A percentile compares a stretch with the other conserved stretches of the same genome.
These are phyloP conservation scores for Steatocranus sp. DNA, from an alignment of 2,797 vertebrate genomes.

Conservation along the genomic window DNA sequence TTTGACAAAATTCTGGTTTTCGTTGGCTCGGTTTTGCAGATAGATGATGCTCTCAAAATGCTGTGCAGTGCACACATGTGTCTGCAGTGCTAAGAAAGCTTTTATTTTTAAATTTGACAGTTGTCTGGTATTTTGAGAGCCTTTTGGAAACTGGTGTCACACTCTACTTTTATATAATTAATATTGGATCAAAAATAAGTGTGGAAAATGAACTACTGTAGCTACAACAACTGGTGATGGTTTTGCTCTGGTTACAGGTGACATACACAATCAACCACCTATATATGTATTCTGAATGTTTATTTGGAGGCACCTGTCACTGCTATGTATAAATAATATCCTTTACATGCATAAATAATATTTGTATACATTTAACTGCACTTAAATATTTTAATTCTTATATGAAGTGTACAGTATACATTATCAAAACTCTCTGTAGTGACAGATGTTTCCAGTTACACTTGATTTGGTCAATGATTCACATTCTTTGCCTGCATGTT, in stretches of 20 bases:
- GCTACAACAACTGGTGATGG: neutral
- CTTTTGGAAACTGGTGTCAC: neutral
- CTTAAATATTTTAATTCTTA: neutral
- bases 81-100: neutral
- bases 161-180: neutral
- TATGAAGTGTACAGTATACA: neutral
- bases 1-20: neutral
- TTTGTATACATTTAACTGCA: neutral
- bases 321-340: neutral
- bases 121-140: neutral
- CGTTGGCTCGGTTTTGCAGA: neutral
- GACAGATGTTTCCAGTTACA: constrained; percentile 1
- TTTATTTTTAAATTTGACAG: neutral
- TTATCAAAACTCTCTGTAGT: neutral
- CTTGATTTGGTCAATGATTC: neutral
- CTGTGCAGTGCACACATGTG: neutral
- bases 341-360: neutral
- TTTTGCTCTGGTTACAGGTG: neutral
- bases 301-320: constrained; percentile 10
- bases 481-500: neutral
- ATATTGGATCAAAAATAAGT: neutral
- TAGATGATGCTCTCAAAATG: neutral
- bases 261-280: neutral
- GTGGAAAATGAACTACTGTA: neutral
- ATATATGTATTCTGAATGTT: neutral